Evolutionary conservation across 2,113 vertebrate genomes (phyloP).

Genomic region (Muntiacus reevesi): DNA sequence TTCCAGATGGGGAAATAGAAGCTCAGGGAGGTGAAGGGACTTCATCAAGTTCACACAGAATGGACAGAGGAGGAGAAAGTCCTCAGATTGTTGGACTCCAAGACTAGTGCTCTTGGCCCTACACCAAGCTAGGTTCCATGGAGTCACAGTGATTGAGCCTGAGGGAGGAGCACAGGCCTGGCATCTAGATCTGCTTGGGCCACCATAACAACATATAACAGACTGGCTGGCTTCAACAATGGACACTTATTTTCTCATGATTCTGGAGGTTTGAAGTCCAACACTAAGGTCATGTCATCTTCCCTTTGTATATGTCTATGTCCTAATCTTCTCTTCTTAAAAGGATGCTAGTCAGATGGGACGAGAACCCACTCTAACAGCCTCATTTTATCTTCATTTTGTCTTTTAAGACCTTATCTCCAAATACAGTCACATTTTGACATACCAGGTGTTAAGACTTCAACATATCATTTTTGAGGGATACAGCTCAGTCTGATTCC

Average conservation of each 20-base stretch:
- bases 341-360: neutral
- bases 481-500: neutral
- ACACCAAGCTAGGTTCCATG: neutral
- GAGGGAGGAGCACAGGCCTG: neutral
- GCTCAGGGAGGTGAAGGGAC: neutral
- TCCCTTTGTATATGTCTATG: neutral
- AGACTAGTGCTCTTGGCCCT: neutral
- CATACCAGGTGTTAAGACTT: neutral
- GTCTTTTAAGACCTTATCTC: neutral
- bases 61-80: neutral
- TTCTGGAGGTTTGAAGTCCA: neutral
- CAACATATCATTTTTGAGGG: neutral
- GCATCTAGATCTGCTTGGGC: neutral
- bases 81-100: neutral
- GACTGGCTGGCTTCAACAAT: neutral
- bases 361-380: neutral
- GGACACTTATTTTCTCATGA: neutral
- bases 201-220: neutral
- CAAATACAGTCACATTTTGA: neutral
- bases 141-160: neutral
- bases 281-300: neutral
- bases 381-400: neutral
- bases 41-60: neutral
- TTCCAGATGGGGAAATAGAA: neutral
- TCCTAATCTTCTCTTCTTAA: neutral